Percentiles rank a stretch among this genome's conserved stretches.
phyloP scores from a whole-genome alignment of 2,113 vertebrate species.

The Mionectes macconnelli region DNA sequence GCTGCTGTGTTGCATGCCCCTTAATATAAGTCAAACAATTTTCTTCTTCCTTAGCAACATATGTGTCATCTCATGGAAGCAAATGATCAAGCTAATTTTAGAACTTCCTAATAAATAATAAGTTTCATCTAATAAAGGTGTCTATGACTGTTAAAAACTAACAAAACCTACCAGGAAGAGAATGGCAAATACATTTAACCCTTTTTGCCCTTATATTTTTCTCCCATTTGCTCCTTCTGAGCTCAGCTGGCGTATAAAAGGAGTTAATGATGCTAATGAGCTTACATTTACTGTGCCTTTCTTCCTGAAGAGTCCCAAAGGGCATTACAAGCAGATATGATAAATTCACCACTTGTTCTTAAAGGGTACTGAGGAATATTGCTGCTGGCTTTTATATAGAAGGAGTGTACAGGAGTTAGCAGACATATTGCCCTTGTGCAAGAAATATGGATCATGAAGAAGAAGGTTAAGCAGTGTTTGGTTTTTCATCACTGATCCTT shows the following conservation, averaged over 20 bases:
- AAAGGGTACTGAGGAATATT: conserved; percentile 21
- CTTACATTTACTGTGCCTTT: conserved; percentile 40
- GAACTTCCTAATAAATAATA: background rate
- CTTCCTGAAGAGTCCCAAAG: conserved; percentile 61
- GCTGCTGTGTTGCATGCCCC: background rate
- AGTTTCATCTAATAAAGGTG: background rate
- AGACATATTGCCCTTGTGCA: background rate
- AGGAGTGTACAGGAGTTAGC: background rate
- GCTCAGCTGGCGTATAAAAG: conserved; percentile 67
- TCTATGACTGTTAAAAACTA: background rate
- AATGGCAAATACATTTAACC: background rate
- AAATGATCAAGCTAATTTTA: background rate
- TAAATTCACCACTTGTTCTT: conserved; percentile 31
- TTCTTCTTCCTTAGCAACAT: background rate
- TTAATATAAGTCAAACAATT: background rate
- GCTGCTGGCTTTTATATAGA: background rate
- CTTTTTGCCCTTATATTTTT: background rate
- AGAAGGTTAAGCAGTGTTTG: conserved; percentile 32
- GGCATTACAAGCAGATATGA: conserved; percentile 43
- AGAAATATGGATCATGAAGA: conserved; percentile 31
- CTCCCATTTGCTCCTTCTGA: conserved; percentile 22
- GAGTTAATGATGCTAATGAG: conserved; percentile 71
- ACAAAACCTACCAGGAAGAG: background rate
- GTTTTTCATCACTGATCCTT: conserved; percentile 23
- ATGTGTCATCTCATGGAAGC: background rate